phyloP scores from a whole-genome alignment of 2,113 vertebrate species.

The Neolamprologus cancellatus region DNA sequence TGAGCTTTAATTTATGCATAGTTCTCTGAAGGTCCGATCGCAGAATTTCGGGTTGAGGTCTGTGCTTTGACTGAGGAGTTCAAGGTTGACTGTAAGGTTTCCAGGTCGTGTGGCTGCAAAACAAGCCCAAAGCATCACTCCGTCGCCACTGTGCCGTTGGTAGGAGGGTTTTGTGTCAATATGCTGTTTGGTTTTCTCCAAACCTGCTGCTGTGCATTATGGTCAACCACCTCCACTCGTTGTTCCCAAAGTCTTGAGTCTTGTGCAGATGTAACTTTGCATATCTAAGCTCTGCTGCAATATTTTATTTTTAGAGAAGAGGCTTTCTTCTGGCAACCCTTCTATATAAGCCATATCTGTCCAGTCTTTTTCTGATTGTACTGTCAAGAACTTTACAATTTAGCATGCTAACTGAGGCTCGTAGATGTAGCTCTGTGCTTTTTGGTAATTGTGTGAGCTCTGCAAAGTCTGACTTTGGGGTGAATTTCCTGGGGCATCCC shows the following conservation, averaged over 20 bases:
- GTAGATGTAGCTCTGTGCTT: not conserved
- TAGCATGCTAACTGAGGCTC: not conserved
- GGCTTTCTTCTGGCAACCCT: not conserved
- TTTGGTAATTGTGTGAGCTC: not conserved
- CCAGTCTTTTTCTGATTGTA: not conserved
- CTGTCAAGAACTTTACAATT: not conserved
- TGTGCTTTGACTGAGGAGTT: not conserved
- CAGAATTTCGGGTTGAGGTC: fast-evolving
- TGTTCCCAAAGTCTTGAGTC: not conserved
- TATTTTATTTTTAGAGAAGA: not conserved
- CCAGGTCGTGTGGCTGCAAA: not conserved
- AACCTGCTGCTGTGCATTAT: not conserved
- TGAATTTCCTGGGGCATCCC: not conserved
- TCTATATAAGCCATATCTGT: not conserved
- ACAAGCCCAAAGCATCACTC: not conserved
- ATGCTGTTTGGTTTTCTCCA: not conserved
- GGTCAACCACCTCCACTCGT: not conserved
- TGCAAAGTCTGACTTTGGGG: not conserved
- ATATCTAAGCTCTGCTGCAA: not conserved
- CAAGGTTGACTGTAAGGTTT: not conserved
- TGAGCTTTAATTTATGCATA: not conserved
- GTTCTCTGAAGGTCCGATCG: not conserved
- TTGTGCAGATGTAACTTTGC: not conserved
- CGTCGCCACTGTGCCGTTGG: not conserved
- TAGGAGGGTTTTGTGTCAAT: not conserved